A percentile compares a stretch with the other conserved stretches of the same genome.
Evolutionary conservation across 1,140 invertebrate genomes (phyloP).

Genomic region (Lasaia peninsularis): DNA sequence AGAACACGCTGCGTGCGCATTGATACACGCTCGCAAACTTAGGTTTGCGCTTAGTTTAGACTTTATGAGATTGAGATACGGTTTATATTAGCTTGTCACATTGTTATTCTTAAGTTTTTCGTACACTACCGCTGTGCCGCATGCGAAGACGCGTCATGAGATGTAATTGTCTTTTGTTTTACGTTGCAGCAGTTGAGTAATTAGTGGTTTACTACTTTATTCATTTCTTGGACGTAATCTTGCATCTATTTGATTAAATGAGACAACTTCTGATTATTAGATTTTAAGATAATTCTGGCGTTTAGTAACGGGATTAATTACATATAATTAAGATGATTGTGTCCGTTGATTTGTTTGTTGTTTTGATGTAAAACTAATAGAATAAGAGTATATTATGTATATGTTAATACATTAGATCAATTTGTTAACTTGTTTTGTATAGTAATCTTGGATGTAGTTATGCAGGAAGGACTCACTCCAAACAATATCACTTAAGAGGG

Average conservation of each 20-base stretch:
- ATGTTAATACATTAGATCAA: no score
- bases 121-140: slow-evolving; percentile 59
- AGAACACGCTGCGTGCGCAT: slow-evolving; percentile 51
- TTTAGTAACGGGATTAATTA: not conserved
- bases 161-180: slow-evolving; percentile 69
- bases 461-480: no score
- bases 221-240: slow-evolving; percentile 13
- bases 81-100: slow-evolving; percentile 21
- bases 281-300: not conserved
- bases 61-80: slow-evolving; percentile 25
- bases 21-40: slow-evolving; percentile 46
- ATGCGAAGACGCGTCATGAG: slow-evolving; percentile 51
- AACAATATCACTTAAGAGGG: no score
- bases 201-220: slow-evolving; percentile 25
- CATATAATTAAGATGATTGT: not conserved
- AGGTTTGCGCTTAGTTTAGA: not conserved
- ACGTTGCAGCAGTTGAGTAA: slow-evolving; percentile 34
- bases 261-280: not conserved
- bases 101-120: slow-evolving; percentile 36
- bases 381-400: no score
- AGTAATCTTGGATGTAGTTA: no score
- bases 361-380: not conserved
- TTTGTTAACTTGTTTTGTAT: no score
- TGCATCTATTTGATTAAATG: not conserved
- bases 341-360: not conserved